phyloP scores from a whole-genome alignment of 2,797 vertebrate species.

The Anguilla marmorata region DNA sequence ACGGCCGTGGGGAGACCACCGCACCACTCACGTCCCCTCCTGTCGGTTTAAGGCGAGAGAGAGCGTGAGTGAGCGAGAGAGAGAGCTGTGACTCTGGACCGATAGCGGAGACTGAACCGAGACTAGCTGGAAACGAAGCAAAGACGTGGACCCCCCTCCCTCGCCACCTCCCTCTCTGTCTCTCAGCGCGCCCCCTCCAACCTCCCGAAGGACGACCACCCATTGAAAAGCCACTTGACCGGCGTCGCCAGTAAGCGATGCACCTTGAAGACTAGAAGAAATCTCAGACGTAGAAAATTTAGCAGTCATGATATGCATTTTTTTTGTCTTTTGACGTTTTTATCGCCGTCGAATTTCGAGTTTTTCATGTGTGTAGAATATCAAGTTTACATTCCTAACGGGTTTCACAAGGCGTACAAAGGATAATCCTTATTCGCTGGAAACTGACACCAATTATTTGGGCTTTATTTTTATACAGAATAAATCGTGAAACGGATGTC shows the following conservation, averaged over 20 bases:
- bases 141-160: constrained; percentile 60
- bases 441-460: constrained; percentile 51
- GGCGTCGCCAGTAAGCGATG: constrained; percentile 70
- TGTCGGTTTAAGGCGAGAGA: constrained; percentile 39
- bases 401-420: constrained; percentile 56
- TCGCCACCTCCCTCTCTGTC: constrained; percentile 62
- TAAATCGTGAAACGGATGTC: constrained; percentile 44
- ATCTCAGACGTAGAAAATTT: constrained; percentile 30
- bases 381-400: constrained; percentile 59
- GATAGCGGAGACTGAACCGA: constrained; percentile 32
- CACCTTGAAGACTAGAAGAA: constrained; percentile 60
- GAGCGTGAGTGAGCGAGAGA: constrained; percentile 39
- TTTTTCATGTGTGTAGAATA: constrained; percentile 46
- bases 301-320: constrained; percentile 39
- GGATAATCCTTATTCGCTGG: constrained; percentile 46
- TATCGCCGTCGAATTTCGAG: constrained; percentile 54
- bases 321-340: constrained; percentile 48
- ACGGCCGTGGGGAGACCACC: constrained; percentile 66
- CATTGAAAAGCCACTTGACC: constrained; percentile 66
- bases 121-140: constrained; percentile 65
- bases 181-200: constrained; percentile 55
- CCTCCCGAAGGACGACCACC: constrained; percentile 64
- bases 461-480: constrained; percentile 43
- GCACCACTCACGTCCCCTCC: constrained; percentile 59
- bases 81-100: constrained; percentile 21